phyloP scores from a whole-genome alignment of 2,113 vertebrate species.

The Candoia aspera region DNA sequence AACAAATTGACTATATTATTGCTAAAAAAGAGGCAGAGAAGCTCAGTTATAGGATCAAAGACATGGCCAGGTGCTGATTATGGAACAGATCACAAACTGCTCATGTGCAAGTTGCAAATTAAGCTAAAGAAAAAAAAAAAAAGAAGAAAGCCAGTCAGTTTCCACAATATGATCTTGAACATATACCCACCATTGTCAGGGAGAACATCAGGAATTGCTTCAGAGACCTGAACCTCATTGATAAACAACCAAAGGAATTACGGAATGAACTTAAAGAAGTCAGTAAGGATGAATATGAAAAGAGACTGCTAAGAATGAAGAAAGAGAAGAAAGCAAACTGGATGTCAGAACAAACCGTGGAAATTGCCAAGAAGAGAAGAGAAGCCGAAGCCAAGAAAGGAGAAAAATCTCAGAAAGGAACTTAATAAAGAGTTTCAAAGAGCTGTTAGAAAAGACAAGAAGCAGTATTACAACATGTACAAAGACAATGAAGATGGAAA shows the following conservation, averaged over 20 bases:
- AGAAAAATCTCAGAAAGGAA: neutral
- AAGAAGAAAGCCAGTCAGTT: neutral
- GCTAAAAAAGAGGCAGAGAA: neutral
- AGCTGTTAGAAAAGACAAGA: neutral
- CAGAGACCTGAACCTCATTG: neutral
- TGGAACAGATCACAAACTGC: neutral
- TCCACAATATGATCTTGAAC: neutral
- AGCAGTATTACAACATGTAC: neutral
- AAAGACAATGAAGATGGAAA: neutral
- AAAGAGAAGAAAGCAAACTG: neutral
- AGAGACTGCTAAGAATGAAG: neutral
- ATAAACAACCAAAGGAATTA: neutral
- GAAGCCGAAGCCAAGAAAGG: no score
- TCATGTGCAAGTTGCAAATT: neutral
- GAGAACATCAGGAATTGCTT: neutral
- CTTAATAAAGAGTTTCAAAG: neutral
- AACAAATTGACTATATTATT: no score
- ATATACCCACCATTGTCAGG: neutral
- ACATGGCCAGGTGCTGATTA: neutral
- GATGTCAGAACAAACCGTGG: neutral
- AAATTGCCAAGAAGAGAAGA: neutral
- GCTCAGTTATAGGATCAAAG: neutral
- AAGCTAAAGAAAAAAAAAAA: neutral
- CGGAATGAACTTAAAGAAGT: neutral
- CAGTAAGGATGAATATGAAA: neutral